phyloP scores from a whole-genome alignment of 2,113 vertebrate genomes.

The Etheostoma spectabile region DNA sequence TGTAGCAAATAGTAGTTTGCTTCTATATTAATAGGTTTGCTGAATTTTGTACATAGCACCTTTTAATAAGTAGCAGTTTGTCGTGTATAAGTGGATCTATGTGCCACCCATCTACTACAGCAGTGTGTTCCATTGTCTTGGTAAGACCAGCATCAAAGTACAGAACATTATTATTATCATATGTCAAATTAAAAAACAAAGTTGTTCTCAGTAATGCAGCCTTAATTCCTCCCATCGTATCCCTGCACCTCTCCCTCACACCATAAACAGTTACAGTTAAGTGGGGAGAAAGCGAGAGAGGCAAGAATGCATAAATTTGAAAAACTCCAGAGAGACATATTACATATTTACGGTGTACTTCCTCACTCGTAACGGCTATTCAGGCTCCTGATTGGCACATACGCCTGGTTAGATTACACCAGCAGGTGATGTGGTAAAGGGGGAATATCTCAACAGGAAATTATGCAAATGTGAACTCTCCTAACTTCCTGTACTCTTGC shows the following conservation, averaged over 20 bases:
- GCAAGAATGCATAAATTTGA: not conserved
- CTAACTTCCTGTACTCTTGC: conserved; percentile 48
- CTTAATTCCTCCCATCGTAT: too few species aligned
- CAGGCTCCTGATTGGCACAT: conserved; percentile 49
- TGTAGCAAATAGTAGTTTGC: too few species aligned
- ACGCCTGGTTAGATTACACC: conserved; percentile 12
- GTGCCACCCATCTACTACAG: too few species aligned
- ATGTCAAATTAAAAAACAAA: too few species aligned
- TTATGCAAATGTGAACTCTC: conserved; percentile 49
- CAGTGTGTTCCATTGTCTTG: too few species aligned
- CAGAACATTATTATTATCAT: too few species aligned
- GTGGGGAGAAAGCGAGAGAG: not conserved
- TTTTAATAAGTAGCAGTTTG: too few species aligned
- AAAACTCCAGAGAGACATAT: not conserved
- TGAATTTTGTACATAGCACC: too few species aligned
- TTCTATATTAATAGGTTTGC: too few species aligned
- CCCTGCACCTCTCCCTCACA: not conserved
- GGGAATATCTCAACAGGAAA: conserved; percentile 66
- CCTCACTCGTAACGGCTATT: conserved; percentile 39
- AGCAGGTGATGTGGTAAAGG: conserved; percentile 45
- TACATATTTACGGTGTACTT: conserved; percentile 29
- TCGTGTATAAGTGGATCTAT: too few species aligned
- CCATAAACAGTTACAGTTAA: not conserved
- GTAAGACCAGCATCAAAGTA: too few species aligned
- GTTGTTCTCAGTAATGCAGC: too few species aligned